These are phyloP conservation scores for Suillia variegata DNA, from an alignment of 2,888 invertebrate species.

Conservation along the genomic window DNA sequence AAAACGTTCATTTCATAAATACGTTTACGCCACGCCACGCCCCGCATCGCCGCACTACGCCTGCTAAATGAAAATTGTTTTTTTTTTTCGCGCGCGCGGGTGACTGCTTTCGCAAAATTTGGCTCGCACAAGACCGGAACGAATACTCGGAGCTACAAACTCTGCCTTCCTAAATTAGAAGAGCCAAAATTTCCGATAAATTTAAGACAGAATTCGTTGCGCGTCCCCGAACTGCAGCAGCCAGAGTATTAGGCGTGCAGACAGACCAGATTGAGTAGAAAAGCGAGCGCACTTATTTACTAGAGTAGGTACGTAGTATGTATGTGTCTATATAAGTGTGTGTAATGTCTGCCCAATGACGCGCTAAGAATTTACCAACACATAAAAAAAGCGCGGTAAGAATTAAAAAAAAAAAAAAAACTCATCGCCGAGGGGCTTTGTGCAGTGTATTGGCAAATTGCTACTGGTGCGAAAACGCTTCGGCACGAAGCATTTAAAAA, in stretches of 20 bases:
- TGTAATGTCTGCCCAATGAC: not conserved
- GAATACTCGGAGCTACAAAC: too few species aligned
- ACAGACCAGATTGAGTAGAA: too few species aligned
- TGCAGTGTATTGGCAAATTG: conserved; percentile 32
- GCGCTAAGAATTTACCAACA: not conserved
- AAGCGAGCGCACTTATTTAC: too few species aligned
- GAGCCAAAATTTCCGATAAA: too few species aligned
- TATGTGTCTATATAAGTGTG: not conserved
- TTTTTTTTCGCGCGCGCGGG: not conserved
- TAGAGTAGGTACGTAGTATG: not conserved
- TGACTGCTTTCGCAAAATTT: not conserved
- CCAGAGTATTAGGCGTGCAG: too few species aligned
- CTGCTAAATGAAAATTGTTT: not conserved
- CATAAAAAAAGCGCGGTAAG: conserved; percentile 7
- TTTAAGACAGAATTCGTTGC: too few species aligned
- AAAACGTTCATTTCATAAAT: not conserved
- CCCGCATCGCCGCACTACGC: not conserved
- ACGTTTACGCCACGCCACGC: not conserved
- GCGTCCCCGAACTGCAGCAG: too few species aligned
- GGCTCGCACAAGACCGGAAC: not conserved
- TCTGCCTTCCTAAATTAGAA: too few species aligned
- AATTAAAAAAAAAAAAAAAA: conserved; percentile 26
- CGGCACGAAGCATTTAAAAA: conserved; percentile 45
- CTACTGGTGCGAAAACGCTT: too few species aligned
- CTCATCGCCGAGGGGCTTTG: conserved; percentile 48